phyloP scores from a whole-genome alignment of 2,888 invertebrate species.

The Protophormia terraenovae region DNA sequence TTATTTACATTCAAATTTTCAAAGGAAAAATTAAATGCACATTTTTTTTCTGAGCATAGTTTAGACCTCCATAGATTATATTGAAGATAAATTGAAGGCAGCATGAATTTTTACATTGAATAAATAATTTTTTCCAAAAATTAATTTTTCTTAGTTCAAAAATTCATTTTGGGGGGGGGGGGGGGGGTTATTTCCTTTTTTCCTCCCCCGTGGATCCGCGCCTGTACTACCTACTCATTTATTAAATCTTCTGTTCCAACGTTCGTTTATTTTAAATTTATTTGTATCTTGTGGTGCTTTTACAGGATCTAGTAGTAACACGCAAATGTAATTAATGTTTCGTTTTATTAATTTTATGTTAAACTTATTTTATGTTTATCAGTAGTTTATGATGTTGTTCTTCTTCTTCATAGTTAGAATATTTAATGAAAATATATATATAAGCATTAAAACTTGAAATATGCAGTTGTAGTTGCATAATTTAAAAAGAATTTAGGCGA shows the following conservation, averaged over 20 bases:
- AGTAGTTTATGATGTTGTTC: neutral
- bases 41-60: too few species aligned
- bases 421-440: neutral
- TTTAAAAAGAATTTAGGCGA: neutral
- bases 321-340: constrained; percentile 34
- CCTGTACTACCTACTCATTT: constrained; percentile 12
- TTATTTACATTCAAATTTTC: too few species aligned
- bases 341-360: constrained; percentile 31
- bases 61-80: too few species aligned
- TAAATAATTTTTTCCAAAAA: too few species aligned
- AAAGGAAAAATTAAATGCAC: too few species aligned
- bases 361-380: neutral
- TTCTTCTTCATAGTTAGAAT: neutral
- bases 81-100: too few species aligned
- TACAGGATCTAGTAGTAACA: constrained; percentile 10
- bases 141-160: too few species aligned
- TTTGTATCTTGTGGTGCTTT: constrained; percentile 1
- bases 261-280: neutral
- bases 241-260: neutral
- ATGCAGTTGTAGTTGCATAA: neutral
- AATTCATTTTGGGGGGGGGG: too few species aligned
- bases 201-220: too few species aligned
- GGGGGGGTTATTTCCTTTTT: too few species aligned
- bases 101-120: too few species aligned
- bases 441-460: neutral